Percentiles rank a stretch among this genome's conserved stretches.
These are phyloP conservation scores for Odontamblyopus rebecca DNA, from an alignment of 2,797 vertebrate species.

Conservation along the genomic window DNA sequence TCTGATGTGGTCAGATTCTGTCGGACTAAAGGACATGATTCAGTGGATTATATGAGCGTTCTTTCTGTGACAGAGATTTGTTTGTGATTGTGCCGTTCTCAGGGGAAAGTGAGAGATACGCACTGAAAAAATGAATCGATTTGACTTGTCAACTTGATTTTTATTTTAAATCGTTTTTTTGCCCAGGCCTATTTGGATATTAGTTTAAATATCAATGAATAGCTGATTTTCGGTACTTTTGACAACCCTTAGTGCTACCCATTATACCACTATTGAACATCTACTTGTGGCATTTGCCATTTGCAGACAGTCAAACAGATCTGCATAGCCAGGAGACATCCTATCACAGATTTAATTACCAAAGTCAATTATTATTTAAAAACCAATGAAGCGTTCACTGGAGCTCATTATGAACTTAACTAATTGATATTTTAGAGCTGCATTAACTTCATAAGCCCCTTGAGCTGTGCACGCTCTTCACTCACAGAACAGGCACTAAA, in stretches of 20 bases:
- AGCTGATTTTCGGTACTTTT: not conserved
- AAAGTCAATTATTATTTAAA: slow-evolving; percentile 10
- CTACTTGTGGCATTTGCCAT: not conserved
- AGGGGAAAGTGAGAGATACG: too few species aligned
- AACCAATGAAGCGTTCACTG: slow-evolving; percentile 2
- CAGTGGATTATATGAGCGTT: too few species aligned
- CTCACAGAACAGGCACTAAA: slow-evolving; percentile 11
- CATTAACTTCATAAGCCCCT: slow-evolving; percentile 17
- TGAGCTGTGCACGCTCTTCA: not conserved
- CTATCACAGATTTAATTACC: slow-evolving; percentile 2
- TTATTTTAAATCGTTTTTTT: too few species aligned
- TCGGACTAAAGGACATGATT: too few species aligned
- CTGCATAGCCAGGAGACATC: not conserved
- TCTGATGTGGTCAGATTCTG: too few species aligned
- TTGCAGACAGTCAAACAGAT: not conserved
- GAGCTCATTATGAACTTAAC: slow-evolving; percentile 1
- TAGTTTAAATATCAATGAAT: too few species aligned
- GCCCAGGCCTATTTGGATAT: too few species aligned
- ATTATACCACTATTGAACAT: not conserved
- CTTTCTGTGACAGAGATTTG: too few species aligned
- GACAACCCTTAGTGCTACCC: not conserved
- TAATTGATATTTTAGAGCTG: slow-evolving; percentile 11
- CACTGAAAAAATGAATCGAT: too few species aligned
- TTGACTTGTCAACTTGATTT: too few species aligned
- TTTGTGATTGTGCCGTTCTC: too few species aligned